Conservation (phyloP, 2,888 invertebrate species). For the Julus scanicus region DNA sequence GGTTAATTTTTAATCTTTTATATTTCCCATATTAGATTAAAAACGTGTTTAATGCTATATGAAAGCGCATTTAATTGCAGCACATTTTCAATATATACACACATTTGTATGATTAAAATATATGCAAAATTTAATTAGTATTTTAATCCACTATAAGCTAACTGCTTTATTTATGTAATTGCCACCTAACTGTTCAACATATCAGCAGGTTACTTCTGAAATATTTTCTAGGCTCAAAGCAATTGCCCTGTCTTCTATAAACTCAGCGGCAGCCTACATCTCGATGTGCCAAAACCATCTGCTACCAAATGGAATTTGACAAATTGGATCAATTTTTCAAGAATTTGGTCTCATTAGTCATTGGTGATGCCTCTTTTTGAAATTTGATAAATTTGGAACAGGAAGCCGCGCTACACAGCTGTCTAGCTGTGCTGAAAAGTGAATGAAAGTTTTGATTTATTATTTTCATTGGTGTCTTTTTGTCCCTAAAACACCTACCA, state of each 20-base stretch:
- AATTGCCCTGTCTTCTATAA: not conserved
- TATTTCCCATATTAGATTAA: no score
- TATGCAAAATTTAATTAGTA: no score
- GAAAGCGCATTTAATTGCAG: no score
- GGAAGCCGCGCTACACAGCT: conserved; percentile 15
- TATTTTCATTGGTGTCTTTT: not conserved
- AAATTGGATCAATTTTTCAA: conserved; percentile 26
- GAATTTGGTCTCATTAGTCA: not conserved
- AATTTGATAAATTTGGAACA: not conserved
- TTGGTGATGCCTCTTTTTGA: not conserved
- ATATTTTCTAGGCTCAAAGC: no score
- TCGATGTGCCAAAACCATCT: not conserved
- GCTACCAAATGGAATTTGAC: not conserved
- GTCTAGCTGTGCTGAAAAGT: not conserved
- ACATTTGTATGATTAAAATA: no score
- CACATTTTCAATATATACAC: no score
- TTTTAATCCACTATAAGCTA: no score
- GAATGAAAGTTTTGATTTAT: conserved; percentile 33
- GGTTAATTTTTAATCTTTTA: no score
- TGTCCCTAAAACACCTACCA: not conserved
- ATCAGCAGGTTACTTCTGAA: no score
- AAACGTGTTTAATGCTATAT: no score
- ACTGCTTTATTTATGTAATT: no score
- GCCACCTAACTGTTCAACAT: no score
- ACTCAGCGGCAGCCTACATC: not conserved